A percentile compares a stretch with the other conserved stretches of the same genome.
Conservation (phyloP, 2,797 vertebrate genomes). For the Enteromius thamalakanensis region DNA sequence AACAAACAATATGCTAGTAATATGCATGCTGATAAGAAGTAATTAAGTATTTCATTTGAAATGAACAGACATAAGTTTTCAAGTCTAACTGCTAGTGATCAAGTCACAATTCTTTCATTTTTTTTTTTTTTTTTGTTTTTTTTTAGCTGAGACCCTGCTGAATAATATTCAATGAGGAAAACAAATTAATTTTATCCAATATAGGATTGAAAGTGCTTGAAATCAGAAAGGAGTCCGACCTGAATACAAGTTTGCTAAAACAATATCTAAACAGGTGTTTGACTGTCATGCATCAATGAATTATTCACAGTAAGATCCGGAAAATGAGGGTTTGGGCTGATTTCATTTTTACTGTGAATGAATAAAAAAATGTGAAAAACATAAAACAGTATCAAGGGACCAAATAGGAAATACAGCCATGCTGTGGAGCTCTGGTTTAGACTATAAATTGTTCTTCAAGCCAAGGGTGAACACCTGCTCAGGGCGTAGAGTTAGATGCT, state of each 20-base stretch:
- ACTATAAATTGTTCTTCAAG: constrained; percentile 7
- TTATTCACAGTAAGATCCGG: background rate
- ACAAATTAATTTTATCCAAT: background rate
- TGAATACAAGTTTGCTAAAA: background rate
- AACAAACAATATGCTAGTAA: no score
- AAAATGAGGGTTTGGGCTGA: background rate
- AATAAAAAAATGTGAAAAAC: background rate
- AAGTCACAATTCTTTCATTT: no score
- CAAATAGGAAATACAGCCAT: background rate
- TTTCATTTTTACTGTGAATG: background rate
- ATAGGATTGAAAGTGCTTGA: no score
- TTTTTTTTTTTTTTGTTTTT: no score
- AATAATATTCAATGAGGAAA: background rate
- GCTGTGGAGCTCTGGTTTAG: constrained; percentile 4
- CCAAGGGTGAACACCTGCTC: constrained; percentile 30
- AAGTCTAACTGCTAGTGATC: no score
- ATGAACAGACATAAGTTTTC: no score
- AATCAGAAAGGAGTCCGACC: background rate
- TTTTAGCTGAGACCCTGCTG: background rate
- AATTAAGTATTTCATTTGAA: no score
- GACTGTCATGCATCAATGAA: background rate
- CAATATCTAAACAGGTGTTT: background rate
- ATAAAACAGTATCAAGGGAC: background rate
- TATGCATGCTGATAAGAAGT: no score
- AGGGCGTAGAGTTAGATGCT: background rate